Conservation (phyloP, 2,888 invertebrate species). For the Cosmorhoe ocellata region DNA sequence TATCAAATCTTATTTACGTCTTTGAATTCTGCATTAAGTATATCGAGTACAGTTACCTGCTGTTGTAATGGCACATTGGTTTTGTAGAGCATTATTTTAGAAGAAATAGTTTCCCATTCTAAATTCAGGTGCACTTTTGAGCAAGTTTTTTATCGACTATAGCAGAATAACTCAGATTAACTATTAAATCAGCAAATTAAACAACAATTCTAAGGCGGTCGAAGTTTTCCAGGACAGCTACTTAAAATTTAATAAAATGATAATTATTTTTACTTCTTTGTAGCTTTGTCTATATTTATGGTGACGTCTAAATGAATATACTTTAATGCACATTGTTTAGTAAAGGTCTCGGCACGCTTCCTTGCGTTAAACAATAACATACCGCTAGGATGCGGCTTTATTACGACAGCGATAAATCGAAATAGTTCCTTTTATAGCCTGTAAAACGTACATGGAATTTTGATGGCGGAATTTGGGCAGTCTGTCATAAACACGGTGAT, state of each 20-base stretch:
- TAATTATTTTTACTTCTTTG: too few relatives aligned
- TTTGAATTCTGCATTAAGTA: slow-evolving; percentile 6
- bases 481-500: neutral
- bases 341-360: slow-evolving; percentile 8
- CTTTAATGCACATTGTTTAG: neutral
- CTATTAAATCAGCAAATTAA: too few relatives aligned
- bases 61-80: neutral
- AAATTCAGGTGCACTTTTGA: too few relatives aligned
- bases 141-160: too few relatives aligned
- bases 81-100: too few relatives aligned
- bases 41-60: slow-evolving; percentile 1
- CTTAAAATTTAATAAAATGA: too few relatives aligned
- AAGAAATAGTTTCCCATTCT: too few relatives aligned
- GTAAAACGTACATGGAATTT: slow-evolving; percentile 34
- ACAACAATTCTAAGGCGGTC: too few relatives aligned
- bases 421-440: slow-evolving; percentile 35
- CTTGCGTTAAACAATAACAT: slow-evolving; percentile 19
- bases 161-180: too few relatives aligned
- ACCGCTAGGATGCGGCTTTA: slow-evolving; percentile 19
- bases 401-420: slow-evolving; percentile 33
- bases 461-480: slow-evolving; percentile 18
- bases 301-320: slow-evolving; percentile 17
- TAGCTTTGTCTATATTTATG: too few relatives aligned
- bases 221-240: too few relatives aligned
- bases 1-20: slow-evolving; percentile 23